Evolutionary conservation across 2,113 vertebrate genomes (phyloP), one percentile per base, ranked within the genome.

Genomic region (Aramus guarauna): DNA sequence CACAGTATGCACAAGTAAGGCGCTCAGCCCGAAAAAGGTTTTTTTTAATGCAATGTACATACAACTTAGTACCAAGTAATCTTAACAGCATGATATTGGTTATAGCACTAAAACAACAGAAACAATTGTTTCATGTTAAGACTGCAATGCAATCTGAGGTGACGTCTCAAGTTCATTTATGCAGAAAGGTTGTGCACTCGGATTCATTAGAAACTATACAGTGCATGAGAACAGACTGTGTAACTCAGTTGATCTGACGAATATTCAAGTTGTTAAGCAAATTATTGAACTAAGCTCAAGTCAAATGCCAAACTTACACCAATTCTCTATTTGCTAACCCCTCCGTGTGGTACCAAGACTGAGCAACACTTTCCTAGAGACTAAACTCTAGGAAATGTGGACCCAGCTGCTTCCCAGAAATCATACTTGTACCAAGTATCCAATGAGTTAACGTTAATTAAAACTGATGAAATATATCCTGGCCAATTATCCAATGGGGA

Each of bases 31-130:
- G 32, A 47, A 83, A 80, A 96, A 34, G 56, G 27, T 63, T 84
- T 52, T 72, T 81, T 93, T 52, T 36, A 95, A 92, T 95, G 84
- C 85, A 83, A 95, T 83, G 87, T 93, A 87, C 91, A 88, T 85
- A 79, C 41, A 77, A 48, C 87, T 67, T 56, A 63, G 37, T 64
- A 82, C 84, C 84, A 82, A 91, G 67, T 93, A 95, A 97, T 94
- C 77, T 95, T 67, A 85, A 92, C 43, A 89, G 92, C 89, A 71
- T 68, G 59, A 32, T 96, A 92, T 94, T 67, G 74, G 91, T 85
- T 94, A 59, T 63, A 96, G 87, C 62, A 63, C 66, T 80, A 62
- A 79, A 92, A 66, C 89, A 93, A 85, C 95, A 97, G 81, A 71
- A 95, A 92, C 71, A 67, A 94, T 88, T 55, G 71, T 90, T 92